These are phyloP conservation scores for Erynnis tages DNA, from an alignment of 2,888 invertebrate genomes.

Conservation along the genomic window DNA sequence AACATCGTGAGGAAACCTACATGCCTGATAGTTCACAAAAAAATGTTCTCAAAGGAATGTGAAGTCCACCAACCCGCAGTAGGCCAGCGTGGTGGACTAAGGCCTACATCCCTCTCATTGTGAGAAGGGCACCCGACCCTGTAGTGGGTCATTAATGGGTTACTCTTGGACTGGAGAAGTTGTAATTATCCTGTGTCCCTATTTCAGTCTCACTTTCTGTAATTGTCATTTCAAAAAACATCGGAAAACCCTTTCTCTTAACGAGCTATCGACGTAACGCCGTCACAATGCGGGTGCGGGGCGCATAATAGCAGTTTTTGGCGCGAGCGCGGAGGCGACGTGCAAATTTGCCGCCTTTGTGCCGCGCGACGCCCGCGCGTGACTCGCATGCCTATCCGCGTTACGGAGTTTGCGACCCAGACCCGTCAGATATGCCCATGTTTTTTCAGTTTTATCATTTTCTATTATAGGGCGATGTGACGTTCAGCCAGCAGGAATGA, in stretches of 20 bases:
- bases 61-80: too few species aligned
- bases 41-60: too few species aligned
- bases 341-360: conserved; percentile 80
- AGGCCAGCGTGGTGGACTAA: too few species aligned
- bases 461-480: conserved; percentile 3
- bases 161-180: too few species aligned
- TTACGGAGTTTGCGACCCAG: conserved; percentile 34
- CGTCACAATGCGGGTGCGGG: conserved; percentile 39
- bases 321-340: conserved; percentile 72
- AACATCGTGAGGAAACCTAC: too few species aligned
- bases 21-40: too few species aligned
- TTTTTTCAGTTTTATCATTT: conserved; percentile 15
- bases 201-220: too few species aligned
- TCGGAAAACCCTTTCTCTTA: conserved; percentile 9
- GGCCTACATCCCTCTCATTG: too few species aligned
- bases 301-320: conserved; percentile 75
- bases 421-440: conserved; percentile 29
- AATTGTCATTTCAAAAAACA: too few species aligned
- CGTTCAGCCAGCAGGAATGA: conserved; percentile 1
- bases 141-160: too few species aligned
- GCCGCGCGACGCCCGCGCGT: conserved; percentile 59
- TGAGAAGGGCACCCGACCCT: too few species aligned
- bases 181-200: too few species aligned
- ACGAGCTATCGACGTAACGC: conserved; percentile 23
- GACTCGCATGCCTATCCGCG: conserved; percentile 55